Base-by-base conservation (phyloP, 2,888 invertebrate species). In the Pardosa pseudoannulata region DNA sequence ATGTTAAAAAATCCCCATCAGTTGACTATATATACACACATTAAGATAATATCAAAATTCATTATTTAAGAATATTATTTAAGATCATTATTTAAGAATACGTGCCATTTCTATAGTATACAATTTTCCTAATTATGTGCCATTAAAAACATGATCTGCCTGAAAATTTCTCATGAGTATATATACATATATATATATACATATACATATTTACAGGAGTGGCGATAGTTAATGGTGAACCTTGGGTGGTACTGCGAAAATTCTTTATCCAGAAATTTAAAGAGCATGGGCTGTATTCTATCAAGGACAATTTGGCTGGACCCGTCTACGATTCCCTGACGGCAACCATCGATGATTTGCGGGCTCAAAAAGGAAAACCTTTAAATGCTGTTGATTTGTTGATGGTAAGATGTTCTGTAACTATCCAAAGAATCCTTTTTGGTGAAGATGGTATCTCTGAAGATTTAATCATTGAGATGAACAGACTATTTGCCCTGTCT, bases 291-390 rank as follows among this genome's bases (percentile, higher is more conserved):
- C 23, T 73, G 13, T 23, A 23, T 1, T 32, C 32, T 5, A 16
- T 71, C 11, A 73, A 50, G 23, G 67, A 65, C 1, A 39, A 28
- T 29, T 13, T 64, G n/a, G n/a, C 56, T 16, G 80, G 73, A 5
- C 50, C 73, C 9, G 0, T 80, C 6, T 73, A 80, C 67, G 67
- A 73, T 5, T 67, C 80, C 9, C 19, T 73, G 1, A n/a, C 72
- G 0, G 6, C 19, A 1, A 67, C 67, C 19, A 28, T 73, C 0
- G 71, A 73, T 1, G 41, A 73, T 2, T 19, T 80, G 0, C 16
- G 41, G 13, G 23, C 5, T 1, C 13, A 11, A 13, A 50, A 73
- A 13, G 80, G 67, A 0, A 13, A 73, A 1, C 80, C 80, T 0
- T 27, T 46, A 1, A 67, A 67, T 19, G 11, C 67, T 2, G 13